Evolutionary conservation across 1,140 invertebrate genomes (phyloP), one percentile per base, ranked within the genome.

Genomic region (Saccostrea glomerata): DNA sequence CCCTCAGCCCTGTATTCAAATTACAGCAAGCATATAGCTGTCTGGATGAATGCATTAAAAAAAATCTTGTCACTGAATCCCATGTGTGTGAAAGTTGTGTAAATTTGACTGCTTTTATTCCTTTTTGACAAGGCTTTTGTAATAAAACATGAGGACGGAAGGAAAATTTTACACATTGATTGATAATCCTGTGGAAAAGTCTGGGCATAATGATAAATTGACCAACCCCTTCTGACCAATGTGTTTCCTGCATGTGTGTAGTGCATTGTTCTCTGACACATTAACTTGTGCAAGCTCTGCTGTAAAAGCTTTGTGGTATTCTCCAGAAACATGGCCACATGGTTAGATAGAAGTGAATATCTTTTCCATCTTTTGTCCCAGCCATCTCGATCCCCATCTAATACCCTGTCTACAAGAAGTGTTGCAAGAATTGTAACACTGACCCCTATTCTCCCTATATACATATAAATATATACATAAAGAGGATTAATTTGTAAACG

Each of bases 1-100:
- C 70, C 70, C 70, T 30, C 70, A 77, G 70, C 70, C 70, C 25
- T 77, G 23, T 77, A 77, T 77, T 77, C 70, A 77, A 77, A 77
- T 77, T 77, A 77, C 70, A 77, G 70, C 70, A 77, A 36, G 70
- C 70, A 63, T 73, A 25, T 30, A 77, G 70, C 70, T 77, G 70
- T 77, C 70, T 77, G 25, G 70, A 77, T 77, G 70, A 77, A 77
- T 77, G 70, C 12, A 15, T 30, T 47, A 47, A 36, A 36, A 30
- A n/a, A 36, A 77, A 77, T 1, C 25, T 25, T 77, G 70, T 77
- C 70, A 77, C 25, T 30, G 70, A 15, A 30, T 77, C 70, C 70
- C 58, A 77, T 77, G 70, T 77, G 70, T 77, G 70, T 77, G 70
- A 77, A 77, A 77, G 70, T 77, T 77, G 70, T 15, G 23, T 23